Evolutionary conservation across 2,113 vertebrate genomes (phyloP), one percentile per base, ranked within the genome.

Genomic region (Tympanuchus pallidicinctus): DNA sequence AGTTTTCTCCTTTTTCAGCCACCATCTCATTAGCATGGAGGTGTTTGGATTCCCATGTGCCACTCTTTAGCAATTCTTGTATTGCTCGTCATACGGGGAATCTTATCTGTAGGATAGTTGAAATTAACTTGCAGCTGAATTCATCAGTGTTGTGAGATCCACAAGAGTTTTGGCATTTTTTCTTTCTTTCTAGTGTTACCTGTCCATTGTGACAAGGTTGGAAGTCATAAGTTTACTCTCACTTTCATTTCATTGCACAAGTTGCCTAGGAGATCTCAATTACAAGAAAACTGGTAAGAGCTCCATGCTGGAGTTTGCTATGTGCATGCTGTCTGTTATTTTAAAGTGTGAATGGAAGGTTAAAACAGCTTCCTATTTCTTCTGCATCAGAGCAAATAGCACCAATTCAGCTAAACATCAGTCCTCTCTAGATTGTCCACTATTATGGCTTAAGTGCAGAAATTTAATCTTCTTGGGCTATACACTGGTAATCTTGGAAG

Each of bases 381-480:
- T 88, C 84, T 88, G 45, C 43, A 89, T 66, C 42, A 56, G 30
- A 89, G 54, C 59, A 95, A 91, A 82, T 91, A 82, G 66, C 79
- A 89, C 48, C 81, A 94, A 72, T 93, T 94, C 86, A 90, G 34
- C 52, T 86, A 91, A 88, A 71, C 42, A 74, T 94, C 74, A 82
- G 13, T 75, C 45, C 47, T 92, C 43, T 90, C 47, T 85, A 88
- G 73, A 63, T 73, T 92, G 67, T 74, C 72, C 32, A 88, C 54
- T 82, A 42, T 93, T 92, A 79, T 60, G 24, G 56, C 5, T 80
- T 94, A 93, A 89, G 64, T 91, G 54, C n/a, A 79, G 57, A 74
- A 94, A 92, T 97, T 91, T 91, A 95, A 96, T 95, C 86, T 90
- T 94, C 21, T 90, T 95, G 76, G 22, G 54, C 54, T 92, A 19